Evolutionary conservation across 2,888 invertebrate species (phyloP).

Genomic region (Synergus gifuensis): DNA sequence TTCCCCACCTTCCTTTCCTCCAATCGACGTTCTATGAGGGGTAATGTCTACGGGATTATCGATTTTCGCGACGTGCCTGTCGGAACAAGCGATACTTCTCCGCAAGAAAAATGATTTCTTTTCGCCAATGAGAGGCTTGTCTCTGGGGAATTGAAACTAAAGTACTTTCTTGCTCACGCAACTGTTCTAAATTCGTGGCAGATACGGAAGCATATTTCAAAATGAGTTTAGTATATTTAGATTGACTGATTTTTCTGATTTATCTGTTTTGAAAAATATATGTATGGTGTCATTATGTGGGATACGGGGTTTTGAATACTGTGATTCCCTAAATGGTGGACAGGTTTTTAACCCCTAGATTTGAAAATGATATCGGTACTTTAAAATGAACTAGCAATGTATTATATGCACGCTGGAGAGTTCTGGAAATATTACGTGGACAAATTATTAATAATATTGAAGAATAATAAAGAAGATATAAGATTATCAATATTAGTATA

Average conservation of each 20-base stretch:
- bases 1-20: conserved; percentile 8
- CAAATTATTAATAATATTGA: neutral
- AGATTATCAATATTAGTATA: neutral
- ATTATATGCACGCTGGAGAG: no score
- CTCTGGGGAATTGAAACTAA: conserved; percentile 34
- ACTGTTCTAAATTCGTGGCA: conserved; percentile 2
- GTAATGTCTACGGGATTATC: conserved; percentile 40
- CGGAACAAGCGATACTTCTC: conserved; percentile 28
- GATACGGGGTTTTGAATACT: no score
- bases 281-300: neutral
- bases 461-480: neutral
- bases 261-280: neutral
- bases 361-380: neutral
- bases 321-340: neutral
- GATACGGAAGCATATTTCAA: conserved; percentile 10
- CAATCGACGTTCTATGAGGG: conserved; percentile 32
- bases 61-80: conserved; percentile 34
- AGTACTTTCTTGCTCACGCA: conserved; percentile 24
- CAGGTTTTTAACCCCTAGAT: neutral
- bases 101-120: conserved; percentile 36
- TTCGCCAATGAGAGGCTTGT: conserved; percentile 33
- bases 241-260: conserved; percentile 7
- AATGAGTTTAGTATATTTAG: conserved; percentile 20
- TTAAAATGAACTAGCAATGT: no score
- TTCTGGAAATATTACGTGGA: no score